These are phyloP conservation scores for Ptycholaimellus sp. DNA, from an alignment of 2,888 invertebrate species.

Conservation along the genomic window DNA sequence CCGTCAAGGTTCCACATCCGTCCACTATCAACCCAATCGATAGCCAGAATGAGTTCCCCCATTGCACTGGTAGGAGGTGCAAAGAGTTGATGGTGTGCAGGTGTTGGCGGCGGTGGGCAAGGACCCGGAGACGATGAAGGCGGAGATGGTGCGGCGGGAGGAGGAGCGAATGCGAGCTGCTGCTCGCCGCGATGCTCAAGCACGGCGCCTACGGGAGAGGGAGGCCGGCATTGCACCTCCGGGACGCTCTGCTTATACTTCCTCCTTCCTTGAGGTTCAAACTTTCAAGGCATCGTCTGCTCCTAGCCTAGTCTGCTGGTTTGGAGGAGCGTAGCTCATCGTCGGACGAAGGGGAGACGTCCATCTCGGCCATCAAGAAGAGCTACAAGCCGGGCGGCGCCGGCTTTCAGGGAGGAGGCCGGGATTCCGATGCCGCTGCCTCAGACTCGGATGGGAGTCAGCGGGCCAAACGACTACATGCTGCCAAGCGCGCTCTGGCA, in stretches of 20 bases:
- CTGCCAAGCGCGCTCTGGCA: constrained; percentile 11
- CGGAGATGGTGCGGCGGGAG: constrained; percentile 46
- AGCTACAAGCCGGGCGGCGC: constrained; percentile 43
- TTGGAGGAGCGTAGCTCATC: too few species aligned
- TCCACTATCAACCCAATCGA: too few species aligned
- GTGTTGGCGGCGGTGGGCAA: constrained; percentile 72
- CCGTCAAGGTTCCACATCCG: too few species aligned
- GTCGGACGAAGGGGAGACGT: constrained; percentile 75
- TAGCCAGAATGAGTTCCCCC: too few species aligned
- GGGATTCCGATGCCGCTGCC: constrained; percentile 9
- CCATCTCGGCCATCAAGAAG: constrained; percentile 74
- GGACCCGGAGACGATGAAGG: constrained; percentile 64
- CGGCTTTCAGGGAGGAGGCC: constrained; percentile 12
- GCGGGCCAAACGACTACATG: constrained; percentile 7
- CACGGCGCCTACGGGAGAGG: constrained; percentile 36
- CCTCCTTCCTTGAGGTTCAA: too few species aligned
- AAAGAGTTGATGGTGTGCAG: too few species aligned
- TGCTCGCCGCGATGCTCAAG: constrained; percentile 45
- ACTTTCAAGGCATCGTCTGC: too few species aligned
- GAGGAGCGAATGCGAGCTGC: constrained; percentile 78
- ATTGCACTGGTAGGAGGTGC: too few species aligned
- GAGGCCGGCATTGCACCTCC: constrained; percentile 31
- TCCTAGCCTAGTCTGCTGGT: too few species aligned
- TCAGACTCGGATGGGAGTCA: background rate
- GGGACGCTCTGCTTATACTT: too few species aligned